A percentile compares a stretch with the other conserved stretches of the same genome.
phyloP scores from a whole-genome alignment of 2,113 vertebrate genomes.

The Oceanodroma tethys region DNA sequence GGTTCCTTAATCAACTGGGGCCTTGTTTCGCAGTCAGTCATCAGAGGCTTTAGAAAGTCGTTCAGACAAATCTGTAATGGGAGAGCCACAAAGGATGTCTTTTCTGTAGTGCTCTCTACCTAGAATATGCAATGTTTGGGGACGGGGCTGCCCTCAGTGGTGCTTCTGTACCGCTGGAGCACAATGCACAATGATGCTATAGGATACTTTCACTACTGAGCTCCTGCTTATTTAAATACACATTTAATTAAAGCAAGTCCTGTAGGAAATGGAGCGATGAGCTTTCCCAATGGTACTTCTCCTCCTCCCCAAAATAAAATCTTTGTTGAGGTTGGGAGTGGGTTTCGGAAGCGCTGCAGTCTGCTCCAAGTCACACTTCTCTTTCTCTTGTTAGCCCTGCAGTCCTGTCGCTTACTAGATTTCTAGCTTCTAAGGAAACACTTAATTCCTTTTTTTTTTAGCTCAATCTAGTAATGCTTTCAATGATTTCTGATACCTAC shows the following conservation, averaged over 20 bases:
- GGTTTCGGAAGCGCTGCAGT: background rate
- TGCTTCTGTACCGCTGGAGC: background rate
- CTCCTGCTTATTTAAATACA: conserved; percentile 37
- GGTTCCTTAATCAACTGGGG: conserved; percentile 45
- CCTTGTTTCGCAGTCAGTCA: conserved; percentile 43
- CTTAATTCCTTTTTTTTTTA: background rate
- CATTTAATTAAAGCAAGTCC: conserved; percentile 6
- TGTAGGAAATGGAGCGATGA: background rate
- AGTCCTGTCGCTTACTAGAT: background rate
- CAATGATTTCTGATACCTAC: background rate
- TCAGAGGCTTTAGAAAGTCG: conserved; percentile 7
- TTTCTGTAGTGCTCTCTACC: background rate
- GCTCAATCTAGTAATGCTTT: background rate
- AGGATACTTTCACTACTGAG: background rate
- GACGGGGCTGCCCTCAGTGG: conserved; percentile 6
- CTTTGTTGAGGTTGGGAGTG: background rate
- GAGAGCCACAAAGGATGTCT: conserved; percentile 46
- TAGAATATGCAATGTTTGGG: background rate
- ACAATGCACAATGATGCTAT: conserved; percentile 52
- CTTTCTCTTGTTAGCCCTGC: background rate
- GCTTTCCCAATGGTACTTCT: background rate
- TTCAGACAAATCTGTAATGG: background rate
- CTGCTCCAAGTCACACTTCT: background rate
- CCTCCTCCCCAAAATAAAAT: background rate
- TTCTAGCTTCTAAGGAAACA: background rate